phyloP scores from a whole-genome alignment of 2,113 vertebrate genomes.

The Arothron firmamentum region DNA sequence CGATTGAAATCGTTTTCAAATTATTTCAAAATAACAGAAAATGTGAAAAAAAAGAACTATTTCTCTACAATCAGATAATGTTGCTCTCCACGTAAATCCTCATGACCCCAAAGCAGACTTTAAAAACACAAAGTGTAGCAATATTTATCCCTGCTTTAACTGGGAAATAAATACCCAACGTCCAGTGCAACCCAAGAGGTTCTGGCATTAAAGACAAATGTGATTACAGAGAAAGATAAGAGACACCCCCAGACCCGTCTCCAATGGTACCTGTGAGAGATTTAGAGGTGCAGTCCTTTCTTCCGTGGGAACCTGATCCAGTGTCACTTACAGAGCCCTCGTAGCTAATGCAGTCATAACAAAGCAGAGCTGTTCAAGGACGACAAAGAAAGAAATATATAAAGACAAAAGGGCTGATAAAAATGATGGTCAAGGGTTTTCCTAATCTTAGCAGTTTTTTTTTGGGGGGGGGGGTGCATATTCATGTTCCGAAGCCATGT shows the following conservation, averaged over 20 bases:
- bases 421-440: slow-evolving; percentile 45
- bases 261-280: slow-evolving; percentile 74
- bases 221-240: slow-evolving; percentile 37
- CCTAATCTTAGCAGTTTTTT: slow-evolving; percentile 24
- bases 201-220: slow-evolving; percentile 26
- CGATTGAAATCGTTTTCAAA: slow-evolving; percentile 8
- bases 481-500: slow-evolving; percentile 27
- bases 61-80: too few species aligned
- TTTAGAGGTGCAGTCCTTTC: slow-evolving; percentile 72
- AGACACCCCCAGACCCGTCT: slow-evolving; percentile 47
- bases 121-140: background rate
- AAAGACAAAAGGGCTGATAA: slow-evolving; percentile 49
- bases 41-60: slow-evolving; percentile 1
- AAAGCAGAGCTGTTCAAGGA: slow-evolving; percentile 80
- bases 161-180: background rate
- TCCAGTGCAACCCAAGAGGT: background rate
- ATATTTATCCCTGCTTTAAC: background rate
- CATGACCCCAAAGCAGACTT: background rate
- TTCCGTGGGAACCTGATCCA: slow-evolving; percentile 68
- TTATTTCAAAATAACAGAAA: slow-evolving; percentile 4
- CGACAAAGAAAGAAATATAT: slow-evolving; percentile 57
- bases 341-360: slow-evolving; percentile 82
- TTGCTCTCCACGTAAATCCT: too few species aligned
- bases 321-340: slow-evolving; percentile 72
- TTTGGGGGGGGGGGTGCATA: slow-evolving; percentile 10